Conservation (phyloP, 2,888 invertebrate genomes). For the Gortyna flavago region DNA sequence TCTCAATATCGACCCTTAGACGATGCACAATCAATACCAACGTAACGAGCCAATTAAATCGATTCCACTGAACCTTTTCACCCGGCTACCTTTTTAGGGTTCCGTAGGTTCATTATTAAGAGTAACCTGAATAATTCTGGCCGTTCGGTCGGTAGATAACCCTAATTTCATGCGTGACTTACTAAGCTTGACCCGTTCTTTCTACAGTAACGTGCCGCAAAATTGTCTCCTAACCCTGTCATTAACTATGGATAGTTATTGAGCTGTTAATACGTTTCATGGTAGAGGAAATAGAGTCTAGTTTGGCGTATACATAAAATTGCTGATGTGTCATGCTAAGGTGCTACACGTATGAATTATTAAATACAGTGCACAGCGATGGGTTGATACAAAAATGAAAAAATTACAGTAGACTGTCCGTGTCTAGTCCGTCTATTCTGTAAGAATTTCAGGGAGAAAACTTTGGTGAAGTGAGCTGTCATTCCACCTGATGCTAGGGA, state of each 20-base stretch:
- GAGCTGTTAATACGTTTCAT: neutral
- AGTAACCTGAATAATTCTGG: slow-evolving; percentile 64
- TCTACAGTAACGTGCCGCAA: slow-evolving; percentile 43
- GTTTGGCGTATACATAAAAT: neutral
- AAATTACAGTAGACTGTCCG: neutral
- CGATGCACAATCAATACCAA: slow-evolving; percentile 49
- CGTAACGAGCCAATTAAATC: slow-evolving; percentile 61
- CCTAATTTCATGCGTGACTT: slow-evolving; percentile 67
- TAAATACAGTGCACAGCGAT: too few relatives aligned
- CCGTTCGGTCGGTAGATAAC: slow-evolving; percentile 53
- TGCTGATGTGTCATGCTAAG: neutral
- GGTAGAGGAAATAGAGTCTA: neutral
- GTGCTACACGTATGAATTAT: neutral
- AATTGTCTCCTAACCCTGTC: slow-evolving; percentile 49
- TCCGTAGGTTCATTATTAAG: slow-evolving; percentile 64
- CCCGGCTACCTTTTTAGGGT: slow-evolving; percentile 61
- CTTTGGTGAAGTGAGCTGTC: too few relatives aligned
- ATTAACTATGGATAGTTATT: slow-evolving; percentile 21
- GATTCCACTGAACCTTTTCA: slow-evolving; percentile 55
- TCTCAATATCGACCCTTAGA: slow-evolving; percentile 6
- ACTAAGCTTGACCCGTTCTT: slow-evolving; percentile 51
- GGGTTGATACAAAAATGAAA: neutral
- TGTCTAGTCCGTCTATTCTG: neutral
- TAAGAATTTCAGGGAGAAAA: too few relatives aligned
- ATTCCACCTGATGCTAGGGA: too few relatives aligned